A percentile compares a stretch with the other conserved stretches of the same genome.
Conservation (phyloP, 2,113 vertebrate genomes). For the Dolichotis patagonum region DNA sequence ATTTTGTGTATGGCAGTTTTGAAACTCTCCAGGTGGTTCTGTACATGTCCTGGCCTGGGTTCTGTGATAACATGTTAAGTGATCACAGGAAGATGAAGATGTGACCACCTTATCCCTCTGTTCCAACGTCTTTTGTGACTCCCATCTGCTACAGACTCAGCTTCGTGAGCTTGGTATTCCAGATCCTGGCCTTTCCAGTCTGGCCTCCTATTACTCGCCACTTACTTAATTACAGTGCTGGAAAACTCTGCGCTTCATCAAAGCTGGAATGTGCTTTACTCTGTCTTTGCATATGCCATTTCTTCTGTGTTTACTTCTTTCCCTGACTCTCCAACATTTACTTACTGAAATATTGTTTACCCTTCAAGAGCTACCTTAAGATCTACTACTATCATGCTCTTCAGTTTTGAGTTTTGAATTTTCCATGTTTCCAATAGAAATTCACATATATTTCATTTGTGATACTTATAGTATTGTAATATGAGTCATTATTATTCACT, state of each 20-base stretch:
- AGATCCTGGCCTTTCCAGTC: neutral
- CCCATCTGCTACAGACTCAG: neutral
- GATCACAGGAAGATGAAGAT: neutral
- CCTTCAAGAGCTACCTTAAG: neutral
- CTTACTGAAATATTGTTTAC: neutral
- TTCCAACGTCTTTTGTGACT: neutral
- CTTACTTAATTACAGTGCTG: neutral
- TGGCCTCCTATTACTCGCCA: neutral
- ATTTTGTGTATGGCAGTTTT: neutral
- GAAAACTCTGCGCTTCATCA: neutral
- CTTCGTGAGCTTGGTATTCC: fast-evolving
- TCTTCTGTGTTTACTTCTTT: neutral
- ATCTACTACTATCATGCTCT: neutral
- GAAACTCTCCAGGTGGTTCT: neutral
- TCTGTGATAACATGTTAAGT: neutral
- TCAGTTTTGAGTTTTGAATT: neutral
- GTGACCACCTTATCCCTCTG: neutral
- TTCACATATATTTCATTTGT: neutral
- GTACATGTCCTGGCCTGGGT: neutral
- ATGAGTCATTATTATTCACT: neutral
- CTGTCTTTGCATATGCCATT: neutral
- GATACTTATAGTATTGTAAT: neutral
- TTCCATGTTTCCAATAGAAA: neutral
- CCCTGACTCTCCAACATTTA: neutral
- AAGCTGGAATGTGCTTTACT: neutral